Percentiles rank a stretch among this genome's conserved stretches.
Conservation (phyloP, 2,888 invertebrate species). For the Temnothorax ravouxi region DNA sequence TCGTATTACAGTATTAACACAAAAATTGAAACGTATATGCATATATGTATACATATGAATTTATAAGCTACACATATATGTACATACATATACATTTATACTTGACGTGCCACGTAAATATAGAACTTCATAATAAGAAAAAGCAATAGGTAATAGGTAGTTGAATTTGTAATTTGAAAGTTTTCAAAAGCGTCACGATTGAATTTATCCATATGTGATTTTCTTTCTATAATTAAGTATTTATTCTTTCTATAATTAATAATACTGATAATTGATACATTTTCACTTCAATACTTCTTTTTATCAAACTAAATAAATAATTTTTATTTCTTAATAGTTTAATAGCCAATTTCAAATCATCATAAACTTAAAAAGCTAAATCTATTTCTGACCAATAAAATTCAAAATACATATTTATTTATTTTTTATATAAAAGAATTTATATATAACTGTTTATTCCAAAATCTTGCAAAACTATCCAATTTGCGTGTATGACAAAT, state of each 20-base stretch:
- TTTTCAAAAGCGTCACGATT: background rate
- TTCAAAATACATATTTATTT: background rate
- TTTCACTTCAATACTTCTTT: background rate
- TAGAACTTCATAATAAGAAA: background rate
- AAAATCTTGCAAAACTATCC: background rate
- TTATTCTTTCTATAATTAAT: background rate
- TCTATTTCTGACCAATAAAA: background rate
- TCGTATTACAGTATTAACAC: slow-evolving; percentile 7
- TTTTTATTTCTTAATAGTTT: background rate
- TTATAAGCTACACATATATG: background rate
- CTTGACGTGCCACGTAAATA: background rate
- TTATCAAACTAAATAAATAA: background rate
- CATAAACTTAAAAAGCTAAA: background rate
- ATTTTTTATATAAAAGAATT: background rate
- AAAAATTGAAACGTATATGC: background rate
- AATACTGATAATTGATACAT: background rate
- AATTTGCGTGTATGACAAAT: background rate
- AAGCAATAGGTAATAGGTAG: background rate
- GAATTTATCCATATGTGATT: background rate
- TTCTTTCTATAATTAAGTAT: background rate
- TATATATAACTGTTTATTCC: background rate
- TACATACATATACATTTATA: background rate
- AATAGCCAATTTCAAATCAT: background rate
- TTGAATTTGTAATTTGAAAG: background rate
- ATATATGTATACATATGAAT: too few relatives aligned